phyloP scores from a whole-genome alignment of 2,797 vertebrate species.

The Pseudochirops corinnae region DNA sequence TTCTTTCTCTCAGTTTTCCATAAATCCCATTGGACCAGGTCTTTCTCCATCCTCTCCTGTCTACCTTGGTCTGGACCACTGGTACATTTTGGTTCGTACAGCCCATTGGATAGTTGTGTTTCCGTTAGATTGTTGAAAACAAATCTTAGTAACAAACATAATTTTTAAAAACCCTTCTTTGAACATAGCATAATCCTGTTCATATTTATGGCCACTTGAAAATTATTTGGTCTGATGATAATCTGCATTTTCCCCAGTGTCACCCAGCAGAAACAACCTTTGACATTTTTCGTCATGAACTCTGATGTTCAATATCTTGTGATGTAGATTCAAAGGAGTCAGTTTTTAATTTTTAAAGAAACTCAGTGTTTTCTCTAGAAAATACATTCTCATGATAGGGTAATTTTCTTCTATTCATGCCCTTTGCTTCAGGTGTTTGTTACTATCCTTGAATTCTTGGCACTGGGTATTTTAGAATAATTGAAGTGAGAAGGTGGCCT shows the following conservation, averaged over 20 bases:
- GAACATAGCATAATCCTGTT: conserved; percentile 32
- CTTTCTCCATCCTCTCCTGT: not conserved
- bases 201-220: conserved; percentile 49
- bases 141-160: not conserved
- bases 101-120: not conserved
- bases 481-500: not conserved
- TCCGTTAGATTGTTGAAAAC: not conserved
- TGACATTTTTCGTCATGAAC: conserved; percentile 33
- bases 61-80: not conserved
- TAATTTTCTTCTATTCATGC: conserved; percentile 47
- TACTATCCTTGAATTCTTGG: conserved; percentile 26
- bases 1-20: no score
- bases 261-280: conserved; percentile 37
- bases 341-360: not conserved
- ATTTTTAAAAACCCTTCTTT: not conserved
- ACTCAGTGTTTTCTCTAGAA: conserved; percentile 14
- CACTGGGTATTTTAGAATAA: conserved; percentile 7
- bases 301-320: conserved; percentile 41
- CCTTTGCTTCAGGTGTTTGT: conserved; percentile 5
- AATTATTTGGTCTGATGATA: conserved; percentile 35
- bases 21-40: not conserved
- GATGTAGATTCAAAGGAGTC: conserved; percentile 45
- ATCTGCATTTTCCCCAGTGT: not conserved
- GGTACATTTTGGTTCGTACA: not conserved
- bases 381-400: conserved; percentile 38